Evolutionary conservation across 2,797 vertebrate species (phyloP).

Genomic region (Falco berigora): DNA sequence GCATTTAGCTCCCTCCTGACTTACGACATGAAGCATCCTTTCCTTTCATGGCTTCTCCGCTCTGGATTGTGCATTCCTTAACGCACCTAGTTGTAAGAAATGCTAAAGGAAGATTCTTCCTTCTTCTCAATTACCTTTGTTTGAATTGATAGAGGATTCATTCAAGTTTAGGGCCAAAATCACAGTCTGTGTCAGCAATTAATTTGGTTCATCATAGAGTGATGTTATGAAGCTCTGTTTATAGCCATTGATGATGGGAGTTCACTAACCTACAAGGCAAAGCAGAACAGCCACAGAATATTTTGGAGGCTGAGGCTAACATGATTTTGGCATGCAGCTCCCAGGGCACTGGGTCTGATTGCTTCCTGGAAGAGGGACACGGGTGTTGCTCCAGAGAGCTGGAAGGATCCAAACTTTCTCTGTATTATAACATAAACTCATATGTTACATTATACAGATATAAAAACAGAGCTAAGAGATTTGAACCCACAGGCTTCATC

Average conservation of each 20-base stretch:
- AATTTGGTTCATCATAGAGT: background rate
- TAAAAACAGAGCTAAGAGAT: background rate
- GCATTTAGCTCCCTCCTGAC: background rate
- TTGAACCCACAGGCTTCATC: background rate
- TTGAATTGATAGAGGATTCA: background rate
- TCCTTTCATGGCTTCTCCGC: background rate
- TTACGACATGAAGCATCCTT: background rate
- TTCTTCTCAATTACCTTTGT: background rate
- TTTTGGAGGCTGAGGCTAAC: background rate
- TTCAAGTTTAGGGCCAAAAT: background rate
- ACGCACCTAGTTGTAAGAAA: background rate
- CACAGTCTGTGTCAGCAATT: background rate
- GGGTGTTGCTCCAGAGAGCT: background rate
- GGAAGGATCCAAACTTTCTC: background rate
- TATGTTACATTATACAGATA: background rate
- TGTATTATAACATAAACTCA: background rate
- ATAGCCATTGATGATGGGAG: background rate
- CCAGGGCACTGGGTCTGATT: background rate
- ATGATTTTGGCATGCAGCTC: background rate
- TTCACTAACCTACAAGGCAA: background rate
- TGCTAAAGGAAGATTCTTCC: background rate
- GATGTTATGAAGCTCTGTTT: background rate
- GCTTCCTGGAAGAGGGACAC: background rate
- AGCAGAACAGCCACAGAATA: background rate
- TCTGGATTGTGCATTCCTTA: background rate